Percentiles rank a stretch among this genome's conserved stretches.
Conservation (phyloP, 2,888 invertebrate species). For the Esperia sulphurella region DNA sequence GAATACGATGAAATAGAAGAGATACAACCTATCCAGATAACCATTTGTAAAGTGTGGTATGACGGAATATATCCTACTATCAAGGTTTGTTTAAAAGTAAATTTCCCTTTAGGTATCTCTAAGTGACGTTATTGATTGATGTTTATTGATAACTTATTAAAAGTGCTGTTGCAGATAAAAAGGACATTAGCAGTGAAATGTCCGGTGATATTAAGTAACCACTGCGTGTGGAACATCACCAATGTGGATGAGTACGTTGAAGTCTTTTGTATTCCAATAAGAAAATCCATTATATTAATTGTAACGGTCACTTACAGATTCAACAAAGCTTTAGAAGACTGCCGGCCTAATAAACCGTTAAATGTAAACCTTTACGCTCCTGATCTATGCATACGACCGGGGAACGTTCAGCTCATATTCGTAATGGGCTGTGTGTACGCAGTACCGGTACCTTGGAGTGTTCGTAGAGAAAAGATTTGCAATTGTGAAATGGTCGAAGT, state of each 20-base stretch:
- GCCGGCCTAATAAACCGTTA: constrained; percentile 54
- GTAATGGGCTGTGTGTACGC: constrained; percentile 57
- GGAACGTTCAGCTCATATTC: constrained; percentile 51
- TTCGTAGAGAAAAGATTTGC: constrained; percentile 64
- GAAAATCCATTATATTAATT: too few species aligned
- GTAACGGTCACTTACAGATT: constrained; percentile 35
- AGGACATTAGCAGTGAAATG: constrained; percentile 62
- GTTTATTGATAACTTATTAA: not conserved
- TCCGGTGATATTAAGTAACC: constrained; percentile 65
- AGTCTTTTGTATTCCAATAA: not conserved
- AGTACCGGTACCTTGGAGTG: constrained; percentile 51
- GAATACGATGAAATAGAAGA: constrained; percentile 59
- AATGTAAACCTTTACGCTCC: constrained; percentile 56
- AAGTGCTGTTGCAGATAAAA: constrained; percentile 49
- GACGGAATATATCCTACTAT: constrained; percentile 69
- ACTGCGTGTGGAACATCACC: constrained; percentile 68
- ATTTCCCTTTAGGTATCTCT: too few species aligned
- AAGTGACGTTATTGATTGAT: too few species aligned
- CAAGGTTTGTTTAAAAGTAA: constrained; percentile 38
- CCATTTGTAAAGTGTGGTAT: constrained; percentile 63
- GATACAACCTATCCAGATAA: constrained; percentile 55
- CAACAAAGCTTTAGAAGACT: constrained; percentile 54
- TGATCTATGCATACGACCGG: constrained; percentile 50
- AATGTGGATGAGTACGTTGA: constrained; percentile 62
- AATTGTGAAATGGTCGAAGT: constrained; percentile 65